Evolutionary conservation across 2,888 invertebrate genomes (phyloP).

Genomic region (Pocota personata): DNA sequence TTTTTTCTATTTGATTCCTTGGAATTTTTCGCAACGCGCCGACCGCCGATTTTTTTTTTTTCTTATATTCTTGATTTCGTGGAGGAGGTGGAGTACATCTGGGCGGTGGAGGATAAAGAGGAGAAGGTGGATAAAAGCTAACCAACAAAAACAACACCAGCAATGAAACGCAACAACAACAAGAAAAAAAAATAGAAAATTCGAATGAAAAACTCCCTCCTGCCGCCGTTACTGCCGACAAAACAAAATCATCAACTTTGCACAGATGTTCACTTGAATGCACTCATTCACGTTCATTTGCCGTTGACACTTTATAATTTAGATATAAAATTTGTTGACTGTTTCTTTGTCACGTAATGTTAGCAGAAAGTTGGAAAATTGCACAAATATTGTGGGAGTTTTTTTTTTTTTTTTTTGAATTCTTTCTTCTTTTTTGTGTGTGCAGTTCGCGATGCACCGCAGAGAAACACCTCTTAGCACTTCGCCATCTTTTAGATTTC

Average conservation of each 20-base stretch:
- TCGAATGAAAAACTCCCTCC: conserved; percentile 43
- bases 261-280: conserved; percentile 53
- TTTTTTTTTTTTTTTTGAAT: conserved; percentile 18
- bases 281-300: conserved; percentile 26
- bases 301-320: neutral
- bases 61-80: conserved; percentile 23
- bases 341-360: conserved; percentile 46
- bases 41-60: conserved; percentile 25
- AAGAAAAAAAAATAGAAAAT: conserved; percentile 15
- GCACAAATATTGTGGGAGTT: conserved; percentile 29
- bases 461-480: conserved; percentile 61
- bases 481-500: conserved; percentile 67
- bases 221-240: conserved; percentile 24
- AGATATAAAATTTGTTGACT: neutral
- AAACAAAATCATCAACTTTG: conserved; percentile 35
- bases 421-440: conserved; percentile 10
- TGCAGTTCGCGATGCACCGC: conserved; percentile 70
- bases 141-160: conserved; percentile 51
- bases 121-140: conserved; percentile 32
- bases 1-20: conserved; percentile 13
- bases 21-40: conserved; percentile 32
- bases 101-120: conserved; percentile 36
- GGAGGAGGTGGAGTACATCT: conserved; percentile 8
- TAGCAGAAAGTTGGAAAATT: conserved; percentile 5
- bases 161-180: conserved; percentile 3